Conservation (phyloP, 2,113 vertebrate genomes). For the Erythrolamprus reginae region DNA sequence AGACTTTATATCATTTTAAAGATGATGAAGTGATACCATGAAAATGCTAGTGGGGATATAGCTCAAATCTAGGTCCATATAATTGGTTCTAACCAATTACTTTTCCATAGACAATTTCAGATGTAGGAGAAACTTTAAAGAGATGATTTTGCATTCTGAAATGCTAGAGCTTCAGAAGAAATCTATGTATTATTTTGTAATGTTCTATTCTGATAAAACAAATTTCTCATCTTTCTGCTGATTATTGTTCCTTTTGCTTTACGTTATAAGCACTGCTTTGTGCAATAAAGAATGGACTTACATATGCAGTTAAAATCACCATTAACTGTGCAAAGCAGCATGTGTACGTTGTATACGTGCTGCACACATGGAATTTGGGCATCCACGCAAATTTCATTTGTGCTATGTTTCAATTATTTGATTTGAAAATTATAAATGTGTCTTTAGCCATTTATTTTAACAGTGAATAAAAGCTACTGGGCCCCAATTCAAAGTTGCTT, state of each 20-base stretch:
- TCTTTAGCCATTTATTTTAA: slow-evolving; percentile 50
- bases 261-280: too few relatives aligned
- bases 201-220: neutral
- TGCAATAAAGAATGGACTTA: too few relatives aligned
- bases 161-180: neutral
- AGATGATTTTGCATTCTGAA: neutral
- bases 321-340: neutral
- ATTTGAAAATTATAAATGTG: slow-evolving; percentile 38
- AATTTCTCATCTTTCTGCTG: neutral
- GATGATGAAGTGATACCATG: neutral
- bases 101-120: neutral
- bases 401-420: slow-evolving; percentile 40
- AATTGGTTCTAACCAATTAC: neutral
- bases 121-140: neutral
- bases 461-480: slow-evolving; percentile 48
- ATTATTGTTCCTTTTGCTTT: too few relatives aligned
- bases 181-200: neutral
- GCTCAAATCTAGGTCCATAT: neutral
- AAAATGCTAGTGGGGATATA: neutral
- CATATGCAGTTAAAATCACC: neutral
- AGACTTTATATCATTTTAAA: neutral
- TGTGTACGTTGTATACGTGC: neutral
- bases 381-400: slow-evolving; percentile 41
- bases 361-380: neutral
- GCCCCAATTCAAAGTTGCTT: slow-evolving; percentile 34